Conservation (phyloP, 2,113 vertebrate species). For the Entomyzon cyanotis region DNA sequence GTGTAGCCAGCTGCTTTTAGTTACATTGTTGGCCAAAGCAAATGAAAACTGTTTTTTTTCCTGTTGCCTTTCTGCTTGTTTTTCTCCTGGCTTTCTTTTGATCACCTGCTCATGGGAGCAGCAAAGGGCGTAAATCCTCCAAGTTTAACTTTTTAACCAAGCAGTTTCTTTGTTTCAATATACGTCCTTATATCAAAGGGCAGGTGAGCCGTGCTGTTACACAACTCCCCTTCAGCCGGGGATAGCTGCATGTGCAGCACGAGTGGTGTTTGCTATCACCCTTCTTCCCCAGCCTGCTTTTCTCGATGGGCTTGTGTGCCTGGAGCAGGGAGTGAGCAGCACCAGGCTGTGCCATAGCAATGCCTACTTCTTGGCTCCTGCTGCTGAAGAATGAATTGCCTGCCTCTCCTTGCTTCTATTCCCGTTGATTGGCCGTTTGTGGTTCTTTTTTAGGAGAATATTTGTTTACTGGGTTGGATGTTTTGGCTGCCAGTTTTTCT, state of each 20-base stretch:
- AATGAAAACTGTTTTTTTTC: not conserved
- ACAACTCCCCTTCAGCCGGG: too few species aligned
- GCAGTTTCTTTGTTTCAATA: not conserved
- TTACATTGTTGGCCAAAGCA: not conserved
- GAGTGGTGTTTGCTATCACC: not conserved
- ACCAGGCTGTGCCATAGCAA: rapidly evolving
- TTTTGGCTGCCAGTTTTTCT: not conserved
- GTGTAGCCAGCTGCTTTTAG: not conserved
- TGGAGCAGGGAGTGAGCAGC: not conserved
- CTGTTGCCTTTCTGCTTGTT: not conserved
- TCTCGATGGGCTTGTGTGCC: not conserved
- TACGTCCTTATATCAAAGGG: not conserved
- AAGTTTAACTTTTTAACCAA: not conserved
- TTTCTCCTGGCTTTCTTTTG: not conserved
- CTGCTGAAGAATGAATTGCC: not conserved
- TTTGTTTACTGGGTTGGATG: not conserved
- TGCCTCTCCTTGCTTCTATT: not conserved
- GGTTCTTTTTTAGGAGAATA: not conserved
- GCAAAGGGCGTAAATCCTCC: not conserved
- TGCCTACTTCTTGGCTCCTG: not conserved
- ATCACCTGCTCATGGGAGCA: not conserved
- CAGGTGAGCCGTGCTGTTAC: not conserved
- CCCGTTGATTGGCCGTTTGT: not conserved
- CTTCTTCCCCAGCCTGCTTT: not conserved
- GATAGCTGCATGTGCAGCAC: rapidly evolving